Evolutionary conservation across 2,888 invertebrate genomes (phyloP).

Genomic region (Rapana venosa): DNA sequence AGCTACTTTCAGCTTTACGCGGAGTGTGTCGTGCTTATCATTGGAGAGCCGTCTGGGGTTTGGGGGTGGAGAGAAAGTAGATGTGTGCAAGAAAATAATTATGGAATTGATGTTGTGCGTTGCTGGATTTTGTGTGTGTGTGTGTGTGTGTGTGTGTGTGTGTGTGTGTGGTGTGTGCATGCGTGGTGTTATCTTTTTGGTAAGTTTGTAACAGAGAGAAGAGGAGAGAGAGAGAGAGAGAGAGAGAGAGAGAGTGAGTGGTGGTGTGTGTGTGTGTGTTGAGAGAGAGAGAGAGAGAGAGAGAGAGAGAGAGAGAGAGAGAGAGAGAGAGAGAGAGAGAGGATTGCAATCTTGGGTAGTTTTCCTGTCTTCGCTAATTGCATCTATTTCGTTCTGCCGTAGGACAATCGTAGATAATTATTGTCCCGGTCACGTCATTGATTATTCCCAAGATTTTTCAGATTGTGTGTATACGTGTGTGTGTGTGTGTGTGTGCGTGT

Average conservation of each 20-base stretch:
- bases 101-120: no score
- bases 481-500: slow-evolving; percentile 20
- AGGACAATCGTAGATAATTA: not conserved
- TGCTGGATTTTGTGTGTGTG: no score
- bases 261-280: no score
- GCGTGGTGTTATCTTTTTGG: no score
- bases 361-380: not conserved
- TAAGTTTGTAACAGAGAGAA: not conserved
- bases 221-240: slow-evolving; percentile 9
- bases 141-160: no score
- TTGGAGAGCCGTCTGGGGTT: no score
- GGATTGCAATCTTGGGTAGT: not conserved
- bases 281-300: slow-evolving; percentile 1
- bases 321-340: not conserved
- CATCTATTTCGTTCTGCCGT: not conserved
- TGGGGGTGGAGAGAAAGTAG: no score
- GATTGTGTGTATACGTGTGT: slow-evolving; percentile 3
- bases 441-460: no score
- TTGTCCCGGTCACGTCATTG: not conserved
- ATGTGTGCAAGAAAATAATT: no score
- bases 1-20: no score
- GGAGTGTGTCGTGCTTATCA: no score
- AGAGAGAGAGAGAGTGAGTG: slow-evolving; percentile 3
- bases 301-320: slow-evolving; percentile 1
- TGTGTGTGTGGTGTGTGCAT: no score